These are phyloP conservation scores for Hydractinia echinata DNA, from an alignment of 30 jellyfish, hydroid and myxozoan genomes.

Conservation along the genomic window DNA sequence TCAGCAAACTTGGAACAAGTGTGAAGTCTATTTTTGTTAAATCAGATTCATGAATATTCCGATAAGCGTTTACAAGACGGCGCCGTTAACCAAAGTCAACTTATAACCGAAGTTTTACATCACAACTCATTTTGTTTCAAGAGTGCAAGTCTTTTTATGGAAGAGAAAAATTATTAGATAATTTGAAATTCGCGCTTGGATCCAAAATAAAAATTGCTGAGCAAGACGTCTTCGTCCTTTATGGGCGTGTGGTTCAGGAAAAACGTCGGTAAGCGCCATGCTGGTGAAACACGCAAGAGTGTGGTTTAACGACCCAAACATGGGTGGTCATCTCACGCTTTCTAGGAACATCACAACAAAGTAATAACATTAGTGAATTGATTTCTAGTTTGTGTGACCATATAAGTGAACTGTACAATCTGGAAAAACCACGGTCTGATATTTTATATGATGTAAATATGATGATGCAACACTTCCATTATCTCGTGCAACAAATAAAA, in stretches of 20 bases:
- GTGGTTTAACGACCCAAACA: background rate
- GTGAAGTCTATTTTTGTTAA: background rate
- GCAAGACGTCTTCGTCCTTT: background rate
- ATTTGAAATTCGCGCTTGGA: background rate
- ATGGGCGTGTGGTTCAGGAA: constrained; percentile 2
- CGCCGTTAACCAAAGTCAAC: background rate
- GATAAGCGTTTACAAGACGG: background rate
- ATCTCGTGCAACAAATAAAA: background rate
- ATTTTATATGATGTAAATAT: background rate
- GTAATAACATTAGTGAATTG: background rate
- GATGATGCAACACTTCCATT: background rate
- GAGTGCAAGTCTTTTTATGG: background rate
- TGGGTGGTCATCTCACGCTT: background rate
- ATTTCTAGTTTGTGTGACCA: background rate
- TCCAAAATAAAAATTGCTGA: background rate
- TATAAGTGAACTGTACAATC: background rate
- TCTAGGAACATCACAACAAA: background rate
- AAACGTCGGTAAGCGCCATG: background rate
- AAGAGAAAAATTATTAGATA: background rate
- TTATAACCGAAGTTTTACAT: background rate
- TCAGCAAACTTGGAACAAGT: background rate
- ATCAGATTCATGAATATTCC: background rate
- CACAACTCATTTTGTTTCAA: background rate
- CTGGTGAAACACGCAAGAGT: background rate
- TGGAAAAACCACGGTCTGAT: background rate